Base-by-base conservation (phyloP, 2,797 vertebrate species). In the Adelosebastes latens region DNA sequence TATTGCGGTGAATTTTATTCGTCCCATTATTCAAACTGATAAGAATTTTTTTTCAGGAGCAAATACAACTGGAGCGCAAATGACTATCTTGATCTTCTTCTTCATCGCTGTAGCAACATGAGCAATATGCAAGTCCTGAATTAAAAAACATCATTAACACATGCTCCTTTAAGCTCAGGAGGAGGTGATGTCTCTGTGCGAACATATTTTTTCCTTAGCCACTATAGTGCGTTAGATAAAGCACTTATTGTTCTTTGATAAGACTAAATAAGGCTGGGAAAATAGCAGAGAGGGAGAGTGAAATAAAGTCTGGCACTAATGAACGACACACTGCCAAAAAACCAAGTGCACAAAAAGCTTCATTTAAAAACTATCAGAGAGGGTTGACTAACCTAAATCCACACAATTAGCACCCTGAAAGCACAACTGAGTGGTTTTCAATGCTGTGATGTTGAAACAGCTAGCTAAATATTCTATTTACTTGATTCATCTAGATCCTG, bases 281-380 rank as follows among this genome's bases (percentile, higher is more conserved):
- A 89, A 82, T 61, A 79, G 59, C 60, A 82, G 70, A 72, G 53
- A 70, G 63, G 67, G 76, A 86, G 75, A 80, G 60, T 25, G 56
- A 84, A 88, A 82, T 81, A 68, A 82, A 85, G 75, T 80, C 88
- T 93, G 92, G 87, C 90, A 82, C 82, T 89, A 89, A 93, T 85
- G 73, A 89, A 90, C 83, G 88, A 91, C 77, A 84, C 80, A 72
- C 86, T 94, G 90, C 92, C 93, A 94, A 94, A 94, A 46, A 93
- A 88, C 61, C 62, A 91, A 87, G 84, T 90, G 80, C 91, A 88
- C 78, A 87, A 93, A 94, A 90, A 85, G 90, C 88, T 89, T 90
- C 73, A 91, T 92, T 95, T 93, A 80, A 95, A 85, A 93, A 89
- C 90, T 90, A 94, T 94, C 89, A 92, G 84, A 84, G 87, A 92